Percentiles rank a stretch among this genome's conserved stretches.
Evolutionary conservation across 2,888 invertebrate genomes (phyloP).

Genomic region (Drosophila crucigera): DNA sequence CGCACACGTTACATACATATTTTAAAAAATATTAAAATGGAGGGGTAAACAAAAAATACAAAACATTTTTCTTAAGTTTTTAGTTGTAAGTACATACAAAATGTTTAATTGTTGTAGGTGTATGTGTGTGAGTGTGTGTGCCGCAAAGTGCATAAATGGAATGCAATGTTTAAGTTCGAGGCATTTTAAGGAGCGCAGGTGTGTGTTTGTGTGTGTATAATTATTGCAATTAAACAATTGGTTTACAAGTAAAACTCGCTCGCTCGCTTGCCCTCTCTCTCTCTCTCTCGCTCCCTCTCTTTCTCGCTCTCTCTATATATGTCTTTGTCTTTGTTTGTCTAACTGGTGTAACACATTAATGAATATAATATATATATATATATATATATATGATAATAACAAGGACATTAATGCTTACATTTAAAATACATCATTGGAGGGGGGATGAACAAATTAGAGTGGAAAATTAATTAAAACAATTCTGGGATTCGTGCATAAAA

Average conservation of each 20-base stretch:
- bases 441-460: slow-evolving; percentile 7
- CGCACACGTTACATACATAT: slow-evolving; percentile 48
- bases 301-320: slow-evolving; percentile 6
- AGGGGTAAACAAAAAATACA: slow-evolving; percentile 21
- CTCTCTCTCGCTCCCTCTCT: too few relatives aligned
- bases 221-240: slow-evolving; percentile 26
- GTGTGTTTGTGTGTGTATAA: slow-evolving; percentile 9
- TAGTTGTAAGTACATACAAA: slow-evolving; percentile 51
- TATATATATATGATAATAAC: slow-evolving; percentile 42
- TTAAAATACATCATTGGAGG: slow-evolving; percentile 37
- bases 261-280: neutral
- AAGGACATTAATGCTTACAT: slow-evolving; percentile 53
- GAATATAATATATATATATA: slow-evolving; percentile 34
- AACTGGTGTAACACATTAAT: slow-evolving; percentile 58
- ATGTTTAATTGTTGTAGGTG: slow-evolving; percentile 18
- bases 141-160: slow-evolving; percentile 52
- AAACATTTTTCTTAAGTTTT: slow-evolving; percentile 51
- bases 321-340: slow-evolving; percentile 29
- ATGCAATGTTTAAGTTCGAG: slow-evolving; percentile 43
- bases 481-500: slow-evolving; percentile 43
- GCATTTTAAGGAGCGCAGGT: slow-evolving; percentile 9
- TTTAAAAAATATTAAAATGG: slow-evolving; percentile 29
- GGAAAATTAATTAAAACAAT: slow-evolving; percentile 29
- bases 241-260: slow-evolving; percentile 11
- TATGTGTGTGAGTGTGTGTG: slow-evolving; percentile 34